phyloP scores from a whole-genome alignment of 30 jellyfish, hydroid and myxozoan genomes.

The Rhopilema esculentum region DNA sequence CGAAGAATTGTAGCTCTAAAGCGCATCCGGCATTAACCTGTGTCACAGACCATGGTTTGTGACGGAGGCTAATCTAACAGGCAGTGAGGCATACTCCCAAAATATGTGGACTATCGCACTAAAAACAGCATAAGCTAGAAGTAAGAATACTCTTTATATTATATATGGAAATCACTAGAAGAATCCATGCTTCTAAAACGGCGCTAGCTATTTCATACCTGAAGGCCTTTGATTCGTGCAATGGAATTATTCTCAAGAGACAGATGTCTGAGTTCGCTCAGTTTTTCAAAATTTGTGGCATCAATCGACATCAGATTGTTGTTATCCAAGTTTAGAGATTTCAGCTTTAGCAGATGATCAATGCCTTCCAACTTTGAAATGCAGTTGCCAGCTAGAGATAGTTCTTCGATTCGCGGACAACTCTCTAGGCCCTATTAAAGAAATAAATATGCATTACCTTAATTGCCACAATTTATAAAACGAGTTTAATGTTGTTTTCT shows the following conservation, averaged over 20 bases:
- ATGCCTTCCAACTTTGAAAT: conserved; percentile 88
- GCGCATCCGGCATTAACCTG: too few species aligned
- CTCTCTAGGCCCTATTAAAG: conserved; percentile 77
- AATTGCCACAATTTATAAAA: background rate
- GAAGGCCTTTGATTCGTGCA: conserved; percentile 71
- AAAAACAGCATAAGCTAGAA: too few species aligned
- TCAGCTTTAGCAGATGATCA: conserved; percentile 70
- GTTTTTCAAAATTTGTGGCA: conserved; percentile 64
- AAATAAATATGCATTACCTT: background rate
- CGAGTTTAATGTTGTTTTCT: background rate
- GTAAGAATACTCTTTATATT: too few species aligned
- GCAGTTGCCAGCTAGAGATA: conserved; percentile 78
- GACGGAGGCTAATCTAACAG: too few species aligned
- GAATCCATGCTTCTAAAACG: too few species aligned
- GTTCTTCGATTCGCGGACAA: conserved; percentile 78
- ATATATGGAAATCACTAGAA: too few species aligned
- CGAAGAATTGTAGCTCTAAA: too few species aligned
- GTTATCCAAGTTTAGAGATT: conserved; percentile 67
- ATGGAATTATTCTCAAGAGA: conserved; percentile 75
- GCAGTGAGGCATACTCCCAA: too few species aligned
- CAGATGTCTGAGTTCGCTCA: conserved; percentile 51
- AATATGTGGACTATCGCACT: too few species aligned
- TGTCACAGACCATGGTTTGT: too few species aligned
- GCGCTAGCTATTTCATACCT: conserved; percentile 43
- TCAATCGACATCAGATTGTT: conserved; percentile 75